Conservation (phyloP, 2,797 vertebrate species). For the Bovichtus diacanthus region DNA sequence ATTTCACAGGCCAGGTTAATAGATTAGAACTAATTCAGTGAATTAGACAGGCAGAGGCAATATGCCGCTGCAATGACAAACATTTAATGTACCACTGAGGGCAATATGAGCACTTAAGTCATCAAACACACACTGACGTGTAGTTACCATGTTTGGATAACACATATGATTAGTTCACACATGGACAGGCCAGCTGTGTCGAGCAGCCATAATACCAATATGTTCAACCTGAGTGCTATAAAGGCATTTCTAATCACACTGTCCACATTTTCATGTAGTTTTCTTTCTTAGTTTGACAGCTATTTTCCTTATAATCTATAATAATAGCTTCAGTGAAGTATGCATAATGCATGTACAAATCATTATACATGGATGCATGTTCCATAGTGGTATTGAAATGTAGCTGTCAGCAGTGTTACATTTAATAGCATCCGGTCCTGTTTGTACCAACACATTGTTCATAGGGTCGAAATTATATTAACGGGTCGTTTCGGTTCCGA, state of each 20-base stretch:
- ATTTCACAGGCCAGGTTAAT: constrained; percentile 28
- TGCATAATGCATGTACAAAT: background rate
- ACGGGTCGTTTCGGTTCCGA: too few species aligned
- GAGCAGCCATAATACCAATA: background rate
- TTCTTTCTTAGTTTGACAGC: background rate
- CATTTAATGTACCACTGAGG: constrained; percentile 4
- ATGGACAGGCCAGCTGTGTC: background rate
- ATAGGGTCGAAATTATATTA: too few species aligned
- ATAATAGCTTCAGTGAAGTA: too few species aligned
- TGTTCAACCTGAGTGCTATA: background rate
- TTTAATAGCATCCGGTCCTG: background rate
- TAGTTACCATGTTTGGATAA: constrained; percentile 30
- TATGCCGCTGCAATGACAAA: constrained; percentile 21
- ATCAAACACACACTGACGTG: constrained; percentile 13
- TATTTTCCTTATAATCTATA: background rate
- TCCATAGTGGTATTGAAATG: background rate
- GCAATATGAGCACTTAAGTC: constrained; percentile 12
- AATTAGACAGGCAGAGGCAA: constrained; percentile 14
- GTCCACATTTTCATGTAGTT: background rate
- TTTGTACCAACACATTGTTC: background rate
- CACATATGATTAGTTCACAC: constrained; percentile 31
- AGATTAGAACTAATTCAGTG: constrained; percentile 23
- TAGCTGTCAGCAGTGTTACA: background rate
- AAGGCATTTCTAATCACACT: background rate
- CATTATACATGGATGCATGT: background rate